Evolutionary conservation across 2,113 vertebrate species (phyloP), one percentile per base, ranked within the genome.

Genomic region (Acrocephalus arundinaceus): DNA sequence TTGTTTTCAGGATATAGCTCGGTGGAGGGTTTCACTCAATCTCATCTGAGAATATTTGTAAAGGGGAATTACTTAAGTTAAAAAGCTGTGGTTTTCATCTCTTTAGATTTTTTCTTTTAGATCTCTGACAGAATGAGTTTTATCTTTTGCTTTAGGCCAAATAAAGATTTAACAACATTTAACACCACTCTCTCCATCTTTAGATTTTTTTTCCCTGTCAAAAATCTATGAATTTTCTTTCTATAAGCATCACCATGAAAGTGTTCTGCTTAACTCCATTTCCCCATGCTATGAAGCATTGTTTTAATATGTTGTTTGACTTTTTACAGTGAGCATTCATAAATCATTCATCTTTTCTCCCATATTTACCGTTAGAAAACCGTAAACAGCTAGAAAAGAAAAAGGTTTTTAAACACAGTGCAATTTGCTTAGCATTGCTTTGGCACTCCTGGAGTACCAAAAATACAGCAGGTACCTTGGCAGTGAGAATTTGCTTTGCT

Each of bases 241-340:
- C 70, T 87, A 15, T 86, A 85, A 94, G 88, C 80, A 78, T 80
- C 72, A 30, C 49, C 25, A 61, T 81, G 76, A 75, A 94, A 92
- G 61, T 1, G 0, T 5, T 71, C 89, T 75, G 80, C 54, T 87
- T 93, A 92, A 89, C 76, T 94, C 79, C 61, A 54, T 90, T 96
- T 93, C 52, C 48, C 61, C 2, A 0, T 58, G n/a, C 88, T 63
- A 22, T 95, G 93, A 96, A 77, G 52, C 89, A 96, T 94, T 82
- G 93, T 63, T 95, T 96, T 94, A 94, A 96, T 94, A 94, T 61
- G 76, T 63, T 86, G 76, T 87, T 92, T 93, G 88, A 89, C 86
- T 94, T 93, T 85, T 85, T 84, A 30, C 76, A 88, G 28, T 33
- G 45, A 93, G 45, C 24, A 16, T 52, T 90, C 83, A 89, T 94